Conservation (phyloP, 1,140 invertebrate genomes). For the Hypothenemus hampei region DNA sequence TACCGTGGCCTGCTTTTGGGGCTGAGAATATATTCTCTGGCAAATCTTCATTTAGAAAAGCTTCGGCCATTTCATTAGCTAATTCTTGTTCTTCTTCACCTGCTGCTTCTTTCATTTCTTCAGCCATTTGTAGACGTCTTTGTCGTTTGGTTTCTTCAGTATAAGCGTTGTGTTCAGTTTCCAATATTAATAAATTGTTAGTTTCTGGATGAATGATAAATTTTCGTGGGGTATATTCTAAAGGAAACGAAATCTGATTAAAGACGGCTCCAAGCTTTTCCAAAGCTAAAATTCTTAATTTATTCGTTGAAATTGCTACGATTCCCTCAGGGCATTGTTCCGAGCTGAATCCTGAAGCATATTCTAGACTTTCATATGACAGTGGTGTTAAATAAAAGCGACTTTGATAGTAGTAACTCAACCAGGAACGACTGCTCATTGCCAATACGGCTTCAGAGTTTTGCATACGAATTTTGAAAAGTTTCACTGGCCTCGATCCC, state of each 20-base stretch:
- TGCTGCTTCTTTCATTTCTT: constrained; percentile 96
- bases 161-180: constrained; percentile 98
- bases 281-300: constrained; percentile 92
- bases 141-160: constrained; percentile 95
- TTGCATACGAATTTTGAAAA: constrained; percentile 79
- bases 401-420: constrained; percentile 98
- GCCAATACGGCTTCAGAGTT: constrained; percentile 94
- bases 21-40: constrained; percentile 92
- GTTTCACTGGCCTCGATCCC: constrained; percentile 46
- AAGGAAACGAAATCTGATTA: constrained; percentile 81
- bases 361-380: constrained; percentile 95
- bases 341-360: constrained; percentile 96
- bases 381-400: constrained; percentile 92
- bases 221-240: constrained; percentile 94
- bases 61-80: constrained; percentile 94
- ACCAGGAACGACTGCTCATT: constrained; percentile 96
- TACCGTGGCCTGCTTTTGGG: constrained; percentile 90
- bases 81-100: constrained; percentile 91
- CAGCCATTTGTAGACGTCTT: constrained; percentile 76
- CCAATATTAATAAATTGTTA: constrained; percentile 88
- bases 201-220: constrained; percentile 92
- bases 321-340: constrained; percentile 99
- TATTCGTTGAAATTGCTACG: constrained; percentile 98
- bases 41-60: constrained; percentile 90
- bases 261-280: constrained; percentile 99